phyloP scores from a whole-genome alignment of 2,113 vertebrate genomes.

The Myrmecophaga tridactyla region DNA sequence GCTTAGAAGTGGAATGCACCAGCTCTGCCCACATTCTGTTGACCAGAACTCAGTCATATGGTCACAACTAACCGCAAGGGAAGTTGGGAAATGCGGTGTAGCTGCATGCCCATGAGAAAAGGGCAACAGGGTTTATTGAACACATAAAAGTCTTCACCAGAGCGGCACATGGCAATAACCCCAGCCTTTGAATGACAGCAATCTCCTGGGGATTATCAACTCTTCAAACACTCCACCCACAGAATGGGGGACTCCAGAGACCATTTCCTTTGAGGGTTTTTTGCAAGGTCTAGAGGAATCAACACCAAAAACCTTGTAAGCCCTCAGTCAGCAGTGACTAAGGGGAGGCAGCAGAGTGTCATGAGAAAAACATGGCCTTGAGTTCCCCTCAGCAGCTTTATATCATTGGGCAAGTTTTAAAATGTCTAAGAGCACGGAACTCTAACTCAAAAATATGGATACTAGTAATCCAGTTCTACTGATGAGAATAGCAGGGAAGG shows the following conservation, averaged over 20 bases:
- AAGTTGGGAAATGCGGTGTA: background rate
- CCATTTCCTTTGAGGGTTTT: background rate
- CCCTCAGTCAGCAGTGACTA: background rate
- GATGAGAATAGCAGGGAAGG: background rate
- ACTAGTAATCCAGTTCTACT: background rate
- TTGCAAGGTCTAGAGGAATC: background rate
- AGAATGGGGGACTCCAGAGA: background rate
- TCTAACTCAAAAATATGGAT: background rate
- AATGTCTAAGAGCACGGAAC: background rate
- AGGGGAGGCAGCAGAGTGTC: too few species aligned
- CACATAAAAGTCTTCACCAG: background rate
- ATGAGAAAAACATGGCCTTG: background rate
- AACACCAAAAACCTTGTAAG: background rate
- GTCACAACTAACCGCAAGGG: background rate
- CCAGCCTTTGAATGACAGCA: background rate
- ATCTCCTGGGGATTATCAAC: background rate
- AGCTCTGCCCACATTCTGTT: background rate
- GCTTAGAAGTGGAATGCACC: background rate
- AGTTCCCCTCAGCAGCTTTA: background rate
- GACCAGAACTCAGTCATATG: background rate
- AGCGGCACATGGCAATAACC: background rate
- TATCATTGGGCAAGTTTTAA: background rate
- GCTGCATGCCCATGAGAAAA: background rate
- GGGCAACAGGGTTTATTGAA: background rate
- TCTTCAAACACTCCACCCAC: background rate